Conservation (phyloP, 2,797 vertebrate species). For the Sebastes baramenuke region DNA sequence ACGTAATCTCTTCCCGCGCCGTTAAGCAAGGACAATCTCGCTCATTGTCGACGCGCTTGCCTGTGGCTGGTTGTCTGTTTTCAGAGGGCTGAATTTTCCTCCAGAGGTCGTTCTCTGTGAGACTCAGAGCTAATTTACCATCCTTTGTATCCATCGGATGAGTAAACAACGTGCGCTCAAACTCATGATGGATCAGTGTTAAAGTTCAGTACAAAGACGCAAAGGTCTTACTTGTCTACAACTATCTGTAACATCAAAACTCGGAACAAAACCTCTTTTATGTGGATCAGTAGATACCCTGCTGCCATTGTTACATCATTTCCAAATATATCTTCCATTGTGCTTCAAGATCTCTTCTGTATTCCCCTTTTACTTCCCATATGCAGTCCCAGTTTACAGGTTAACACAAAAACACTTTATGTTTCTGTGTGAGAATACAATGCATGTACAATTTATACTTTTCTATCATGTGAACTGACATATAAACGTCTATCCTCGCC, state of each 20-base stretch:
- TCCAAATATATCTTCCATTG: neutral
- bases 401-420: neutral
- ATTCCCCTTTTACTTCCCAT: neutral
- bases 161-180: slow-evolving; percentile 30
- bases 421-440: neutral
- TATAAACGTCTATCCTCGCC: neutral
- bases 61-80: slow-evolving; percentile 28
- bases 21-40: slow-evolving; percentile 45
- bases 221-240: neutral
- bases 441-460: neutral
- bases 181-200: slow-evolving; percentile 9
- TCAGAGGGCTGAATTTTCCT: slow-evolving; percentile 24
- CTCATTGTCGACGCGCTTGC: slow-evolving; percentile 37
- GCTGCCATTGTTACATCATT: neutral
- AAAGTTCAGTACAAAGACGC: neutral
- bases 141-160: slow-evolving; percentile 15
- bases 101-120: neutral
- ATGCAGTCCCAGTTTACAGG: neutral
- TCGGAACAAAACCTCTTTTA: neutral
- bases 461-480: neutral
- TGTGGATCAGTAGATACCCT: neutral
- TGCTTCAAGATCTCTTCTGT: neutral
- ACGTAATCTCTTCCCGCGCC: slow-evolving; percentile 31
- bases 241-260: neutral
- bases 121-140: slow-evolving; percentile 16